Evolutionary conservation across 2,888 invertebrate species (phyloP).

Genomic region (Trisateles emortualis): DNA sequence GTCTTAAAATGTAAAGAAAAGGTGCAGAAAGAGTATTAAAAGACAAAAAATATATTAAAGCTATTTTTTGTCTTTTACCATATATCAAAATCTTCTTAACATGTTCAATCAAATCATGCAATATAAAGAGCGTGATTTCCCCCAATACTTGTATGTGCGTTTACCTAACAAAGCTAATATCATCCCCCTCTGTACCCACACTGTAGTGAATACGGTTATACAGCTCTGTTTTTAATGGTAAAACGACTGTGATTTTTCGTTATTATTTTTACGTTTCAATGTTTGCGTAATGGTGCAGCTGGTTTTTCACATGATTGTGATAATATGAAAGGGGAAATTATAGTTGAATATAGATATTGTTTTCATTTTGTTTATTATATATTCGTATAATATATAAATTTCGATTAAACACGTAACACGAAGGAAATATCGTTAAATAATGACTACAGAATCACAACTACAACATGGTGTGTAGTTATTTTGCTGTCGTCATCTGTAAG

Average conservation of each 20-base stretch:
- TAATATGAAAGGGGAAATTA: too few species aligned
- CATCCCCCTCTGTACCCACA: constrained; percentile 28
- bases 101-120: constrained; percentile 44
- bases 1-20: too few species aligned
- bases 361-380: too few species aligned
- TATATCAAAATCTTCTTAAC: constrained; percentile 1
- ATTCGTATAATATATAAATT: too few species aligned
- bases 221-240: constrained; percentile 42
- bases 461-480: too few species aligned
- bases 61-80: background rate
- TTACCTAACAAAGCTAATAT: constrained; percentile 53
- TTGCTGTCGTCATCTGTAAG: too few species aligned
- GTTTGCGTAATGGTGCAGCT: background rate
- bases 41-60: too few species aligned
- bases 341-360: too few species aligned
- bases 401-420: too few species aligned
- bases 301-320: background rate
- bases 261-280: constrained; percentile 21
- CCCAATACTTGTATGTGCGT: constrained; percentile 43
- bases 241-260: constrained; percentile 31
- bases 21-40: too few species aligned
- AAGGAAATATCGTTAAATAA: too few species aligned
- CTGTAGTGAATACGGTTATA: constrained; percentile 34
- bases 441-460: too few species aligned
- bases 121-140: constrained; percentile 60